Evolutionary conservation across 2,888 invertebrate genomes (phyloP).

Genomic region (Phoronis australis): DNA sequence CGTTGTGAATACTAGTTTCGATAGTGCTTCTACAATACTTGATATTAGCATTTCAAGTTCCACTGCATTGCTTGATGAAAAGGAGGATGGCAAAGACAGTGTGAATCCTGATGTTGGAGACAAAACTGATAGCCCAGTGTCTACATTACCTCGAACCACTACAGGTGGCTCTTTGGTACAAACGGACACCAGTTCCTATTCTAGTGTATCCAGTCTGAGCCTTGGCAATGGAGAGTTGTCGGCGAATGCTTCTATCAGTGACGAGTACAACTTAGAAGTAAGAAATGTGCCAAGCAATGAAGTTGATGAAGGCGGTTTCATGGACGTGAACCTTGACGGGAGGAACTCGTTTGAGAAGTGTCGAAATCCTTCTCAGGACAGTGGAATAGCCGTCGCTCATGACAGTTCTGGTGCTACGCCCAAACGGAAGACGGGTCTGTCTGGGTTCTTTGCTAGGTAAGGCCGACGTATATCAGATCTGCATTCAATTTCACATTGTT

Average conservation of each 20-base stretch:
- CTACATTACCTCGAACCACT: not conserved
- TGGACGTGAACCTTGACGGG: slow-evolving; percentile 41
- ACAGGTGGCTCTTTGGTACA: slow-evolving; percentile 24
- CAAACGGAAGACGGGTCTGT: slow-evolving; percentile 26
- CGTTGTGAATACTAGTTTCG: not conserved
- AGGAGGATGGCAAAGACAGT: too few species aligned
- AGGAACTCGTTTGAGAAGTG: slow-evolving; percentile 37
- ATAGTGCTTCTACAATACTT: not conserved
- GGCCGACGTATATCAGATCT: too few species aligned
- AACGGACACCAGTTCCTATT: slow-evolving; percentile 18
- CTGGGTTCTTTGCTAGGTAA: slow-evolving; percentile 33
- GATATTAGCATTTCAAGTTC: not conserved
- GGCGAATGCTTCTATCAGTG: slow-evolving; percentile 35
- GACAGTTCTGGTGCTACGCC: slow-evolving; percentile 31
- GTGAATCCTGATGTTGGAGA: too few species aligned
- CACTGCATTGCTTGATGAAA: not conserved
- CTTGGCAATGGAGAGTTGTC: slow-evolving; percentile 43
- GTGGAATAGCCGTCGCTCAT: slow-evolving; percentile 16
- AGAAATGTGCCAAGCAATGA: slow-evolving; percentile 25
- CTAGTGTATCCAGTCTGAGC: slow-evolving; percentile 45
- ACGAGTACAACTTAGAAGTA: slow-evolving; percentile 26
- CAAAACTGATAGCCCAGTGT: not conserved
- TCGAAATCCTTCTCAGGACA: slow-evolving; percentile 31
- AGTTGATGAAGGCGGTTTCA: slow-evolving; percentile 41
- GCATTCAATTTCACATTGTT: too few species aligned